Percentiles rank a stretch among this genome's conserved stretches.
Conservation (phyloP, 2,113 vertebrate species). For the Aramus guarauna region DNA sequence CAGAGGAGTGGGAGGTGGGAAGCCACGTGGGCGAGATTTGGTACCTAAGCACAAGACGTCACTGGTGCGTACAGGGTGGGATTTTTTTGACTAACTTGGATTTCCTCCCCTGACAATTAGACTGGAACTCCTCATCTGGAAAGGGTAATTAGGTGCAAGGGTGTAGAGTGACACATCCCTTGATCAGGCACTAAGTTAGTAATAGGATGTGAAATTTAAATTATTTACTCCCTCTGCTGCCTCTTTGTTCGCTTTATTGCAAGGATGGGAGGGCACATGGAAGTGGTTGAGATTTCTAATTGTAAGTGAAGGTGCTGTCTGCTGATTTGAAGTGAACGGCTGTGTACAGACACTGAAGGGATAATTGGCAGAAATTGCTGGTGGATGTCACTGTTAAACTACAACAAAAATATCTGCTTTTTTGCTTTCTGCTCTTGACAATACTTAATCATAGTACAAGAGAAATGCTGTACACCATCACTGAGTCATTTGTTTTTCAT, state of each 20-base stretch:
- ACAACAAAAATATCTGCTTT: not conserved
- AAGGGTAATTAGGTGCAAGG: not conserved
- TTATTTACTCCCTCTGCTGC: not conserved
- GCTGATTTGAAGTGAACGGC: not conserved
- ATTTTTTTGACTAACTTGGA: not conserved
- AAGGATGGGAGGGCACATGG: not conserved
- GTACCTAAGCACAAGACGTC: not conserved
- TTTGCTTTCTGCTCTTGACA: not conserved
- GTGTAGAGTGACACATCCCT: not conserved
- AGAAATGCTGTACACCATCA: not conserved
- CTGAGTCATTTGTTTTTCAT: conserved; percentile 52
- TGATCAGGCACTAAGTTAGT: not conserved
- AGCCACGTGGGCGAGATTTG: rapidly evolving
- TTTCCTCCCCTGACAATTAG: not conserved
- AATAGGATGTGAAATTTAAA: not conserved
- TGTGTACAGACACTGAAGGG: not conserved
- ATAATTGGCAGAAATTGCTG: conserved; percentile 38
- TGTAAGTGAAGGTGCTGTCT: not conserved
- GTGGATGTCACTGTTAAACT: conserved; percentile 18
- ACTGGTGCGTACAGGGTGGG: rapidly evolving
- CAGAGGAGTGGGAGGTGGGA: not conserved
- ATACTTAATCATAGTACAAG: conserved; percentile 24
- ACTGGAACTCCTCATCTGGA: not conserved
- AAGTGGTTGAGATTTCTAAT: not conserved
- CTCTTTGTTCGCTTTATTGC: not conserved